These are phyloP conservation scores for Megaceryle torquata DNA, from an alignment of 2,113 vertebrate genomes.

Conservation along the genomic window DNA sequence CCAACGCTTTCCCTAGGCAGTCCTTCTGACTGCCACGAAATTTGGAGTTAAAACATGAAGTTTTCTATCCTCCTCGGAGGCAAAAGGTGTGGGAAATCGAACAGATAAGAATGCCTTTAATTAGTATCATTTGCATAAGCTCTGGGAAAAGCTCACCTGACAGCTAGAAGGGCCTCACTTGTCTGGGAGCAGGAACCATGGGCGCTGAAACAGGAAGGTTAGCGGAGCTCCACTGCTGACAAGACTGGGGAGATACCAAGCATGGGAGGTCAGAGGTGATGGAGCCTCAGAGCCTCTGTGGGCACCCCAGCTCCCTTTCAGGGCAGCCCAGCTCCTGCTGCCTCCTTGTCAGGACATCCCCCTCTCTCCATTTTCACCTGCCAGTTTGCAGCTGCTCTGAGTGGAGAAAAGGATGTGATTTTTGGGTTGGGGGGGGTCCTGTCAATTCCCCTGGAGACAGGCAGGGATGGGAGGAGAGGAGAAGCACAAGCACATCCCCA, in stretches of 20 bases:
- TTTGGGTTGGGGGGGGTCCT: too few species aligned
- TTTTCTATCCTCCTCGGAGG: conserved; percentile 50
- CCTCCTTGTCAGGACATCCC: too few species aligned
- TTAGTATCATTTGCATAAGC: conserved; percentile 64
- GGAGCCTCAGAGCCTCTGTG: not conserved
- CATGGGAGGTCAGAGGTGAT: not conserved
- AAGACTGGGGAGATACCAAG: not conserved
- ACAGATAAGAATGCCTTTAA: conserved; percentile 65
- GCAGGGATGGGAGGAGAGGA: not conserved
- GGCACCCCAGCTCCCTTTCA: not conserved
- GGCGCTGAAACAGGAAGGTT: not conserved
- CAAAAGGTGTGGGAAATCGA: conserved; percentile 68
- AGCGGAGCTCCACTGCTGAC: not conserved
- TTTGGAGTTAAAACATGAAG: conserved; percentile 11
- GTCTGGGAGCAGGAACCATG: conserved; percentile 14
- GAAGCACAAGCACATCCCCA: not conserved
- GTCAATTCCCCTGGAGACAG: not conserved
- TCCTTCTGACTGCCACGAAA: not conserved
- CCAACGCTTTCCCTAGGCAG: conserved; percentile 55
- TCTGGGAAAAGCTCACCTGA: conserved; percentile 63
- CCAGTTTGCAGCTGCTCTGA: not conserved
- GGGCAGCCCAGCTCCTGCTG: not conserved
- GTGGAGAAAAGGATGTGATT: not conserved
- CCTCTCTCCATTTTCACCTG: not conserved
- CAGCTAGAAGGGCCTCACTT: conserved; percentile 17